Evolutionary conservation across 2,113 vertebrate genomes (phyloP).

Genomic region (Tachysurus fulvidraco): DNA sequence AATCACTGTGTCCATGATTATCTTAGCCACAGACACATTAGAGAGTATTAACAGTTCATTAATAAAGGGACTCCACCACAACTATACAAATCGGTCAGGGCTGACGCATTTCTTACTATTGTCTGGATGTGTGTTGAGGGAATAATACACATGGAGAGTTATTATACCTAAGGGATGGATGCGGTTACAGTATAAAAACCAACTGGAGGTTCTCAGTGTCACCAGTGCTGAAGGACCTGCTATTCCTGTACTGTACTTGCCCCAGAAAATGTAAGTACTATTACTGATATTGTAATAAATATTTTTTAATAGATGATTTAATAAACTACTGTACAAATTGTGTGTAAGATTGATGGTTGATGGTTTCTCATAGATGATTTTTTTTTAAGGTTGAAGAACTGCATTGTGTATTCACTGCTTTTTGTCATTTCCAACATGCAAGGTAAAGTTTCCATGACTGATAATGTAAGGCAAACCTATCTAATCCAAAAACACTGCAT

Average conservation of each 20-base stretch:
- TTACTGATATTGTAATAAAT: neutral
- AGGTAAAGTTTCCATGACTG: constrained; percentile 32
- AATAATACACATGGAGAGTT: constrained; percentile 46
- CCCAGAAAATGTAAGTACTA: constrained; percentile 44
- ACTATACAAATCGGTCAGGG: constrained; percentile 25
- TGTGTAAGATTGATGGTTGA: neutral
- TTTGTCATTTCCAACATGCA: constrained; percentile 33
- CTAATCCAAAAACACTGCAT: neutral
- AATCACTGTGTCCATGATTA: neutral
- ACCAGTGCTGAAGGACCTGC: constrained; percentile 33
- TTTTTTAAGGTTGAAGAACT: constrained; percentile 40
- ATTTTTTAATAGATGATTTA: neutral
- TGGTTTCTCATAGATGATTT: neutral
- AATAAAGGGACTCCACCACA: neutral
- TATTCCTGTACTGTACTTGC: constrained; percentile 30
- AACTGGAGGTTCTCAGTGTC: constrained; percentile 38
- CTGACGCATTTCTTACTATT: neutral
- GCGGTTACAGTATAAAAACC: constrained; percentile 67
- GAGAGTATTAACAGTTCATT: neutral
- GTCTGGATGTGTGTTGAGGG: constrained; percentile 8
- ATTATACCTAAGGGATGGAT: constrained; percentile 57
- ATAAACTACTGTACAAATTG: neutral
- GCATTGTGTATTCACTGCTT: constrained; percentile 29
- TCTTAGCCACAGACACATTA: neutral
- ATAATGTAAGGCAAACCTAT: neutral